Percentiles rank a stretch among this genome's conserved stretches.
Evolutionary conservation across 2,888 invertebrate genomes (phyloP).

Genomic region (Helleia helle): DNA sequence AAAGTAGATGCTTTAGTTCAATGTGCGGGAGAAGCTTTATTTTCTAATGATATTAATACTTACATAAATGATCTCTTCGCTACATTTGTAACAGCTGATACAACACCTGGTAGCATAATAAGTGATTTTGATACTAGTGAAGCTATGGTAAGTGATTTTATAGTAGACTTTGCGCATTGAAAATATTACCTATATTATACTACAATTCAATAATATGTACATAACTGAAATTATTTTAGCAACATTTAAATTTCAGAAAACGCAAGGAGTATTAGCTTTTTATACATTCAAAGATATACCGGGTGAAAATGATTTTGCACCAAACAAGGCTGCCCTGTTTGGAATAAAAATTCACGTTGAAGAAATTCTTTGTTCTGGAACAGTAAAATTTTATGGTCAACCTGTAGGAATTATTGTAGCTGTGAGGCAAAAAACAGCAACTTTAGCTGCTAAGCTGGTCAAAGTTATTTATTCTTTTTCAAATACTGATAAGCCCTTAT

Average conservation of each 20-base stretch:
- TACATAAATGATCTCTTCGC: constrained; percentile 80
- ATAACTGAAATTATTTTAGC: no score
- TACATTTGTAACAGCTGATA: constrained; percentile 78
- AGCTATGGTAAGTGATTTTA: constrained; percentile 73
- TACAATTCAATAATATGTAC: no score
- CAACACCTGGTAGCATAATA: constrained; percentile 72
- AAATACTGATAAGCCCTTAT: constrained; percentile 39
- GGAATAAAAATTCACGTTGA: constrained; percentile 35
- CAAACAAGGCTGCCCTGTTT: constrained; percentile 31
- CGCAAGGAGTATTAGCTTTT: constrained; percentile 76
- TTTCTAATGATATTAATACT: constrained; percentile 81
- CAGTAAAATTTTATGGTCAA: constrained; percentile 75
- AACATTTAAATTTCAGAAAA: constrained; percentile 50
- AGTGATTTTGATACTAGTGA: constrained; percentile 75
- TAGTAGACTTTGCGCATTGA: not conserved
- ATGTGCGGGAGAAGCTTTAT: constrained; percentile 83
- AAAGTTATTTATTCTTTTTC: constrained; percentile 56
- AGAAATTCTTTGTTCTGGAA: constrained; percentile 49
- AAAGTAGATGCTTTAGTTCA: constrained; percentile 82
- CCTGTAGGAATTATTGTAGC: constrained; percentile 78
- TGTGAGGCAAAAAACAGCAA: constrained; percentile 64
- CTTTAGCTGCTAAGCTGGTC: constrained; percentile 68
- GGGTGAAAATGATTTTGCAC: constrained; percentile 73
- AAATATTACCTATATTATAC: not conserved
- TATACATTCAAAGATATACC: constrained; percentile 78